Conservation (phyloP, 2,113 vertebrate species). For the Phocoena phocoena region DNA sequence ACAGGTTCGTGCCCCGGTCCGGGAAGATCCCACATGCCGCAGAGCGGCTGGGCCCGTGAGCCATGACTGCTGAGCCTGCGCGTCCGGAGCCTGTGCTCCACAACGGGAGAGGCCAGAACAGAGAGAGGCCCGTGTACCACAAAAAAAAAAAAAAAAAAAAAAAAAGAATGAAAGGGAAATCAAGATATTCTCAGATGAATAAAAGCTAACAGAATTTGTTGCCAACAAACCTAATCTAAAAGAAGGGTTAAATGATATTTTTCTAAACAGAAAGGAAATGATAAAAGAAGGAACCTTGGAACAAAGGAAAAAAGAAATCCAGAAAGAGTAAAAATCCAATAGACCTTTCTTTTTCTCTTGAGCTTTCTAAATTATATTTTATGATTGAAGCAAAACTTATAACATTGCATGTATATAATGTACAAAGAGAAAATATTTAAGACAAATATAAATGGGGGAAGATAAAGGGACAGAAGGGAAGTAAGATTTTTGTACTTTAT, state of each 20-base stretch:
- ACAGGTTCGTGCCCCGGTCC: no score
- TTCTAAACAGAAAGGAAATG: not conserved
- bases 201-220: not conserved
- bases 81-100: no score
- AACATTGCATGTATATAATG: not conserved
- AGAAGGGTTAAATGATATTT: not conserved
- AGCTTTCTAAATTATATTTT: no score
- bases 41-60: no score
- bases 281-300: not conserved
- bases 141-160: no score
- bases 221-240: not conserved
- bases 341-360: no score
- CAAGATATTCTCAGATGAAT: not conserved
- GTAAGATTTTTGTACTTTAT: not conserved
- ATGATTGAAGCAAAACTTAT: not conserved
- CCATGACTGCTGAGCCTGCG: no score
- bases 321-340: no score
- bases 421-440: not conserved
- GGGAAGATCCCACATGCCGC: no score
- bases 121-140: no score
- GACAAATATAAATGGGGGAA: not conserved
- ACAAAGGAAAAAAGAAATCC: no score
- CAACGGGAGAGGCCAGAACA: no score
- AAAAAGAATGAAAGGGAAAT: not conserved
- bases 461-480: not conserved